A percentile compares a stretch with the other conserved stretches of the same genome.
phyloP scores from a whole-genome alignment of 2,113 vertebrate genomes.

The Hystrix brachyura region DNA sequence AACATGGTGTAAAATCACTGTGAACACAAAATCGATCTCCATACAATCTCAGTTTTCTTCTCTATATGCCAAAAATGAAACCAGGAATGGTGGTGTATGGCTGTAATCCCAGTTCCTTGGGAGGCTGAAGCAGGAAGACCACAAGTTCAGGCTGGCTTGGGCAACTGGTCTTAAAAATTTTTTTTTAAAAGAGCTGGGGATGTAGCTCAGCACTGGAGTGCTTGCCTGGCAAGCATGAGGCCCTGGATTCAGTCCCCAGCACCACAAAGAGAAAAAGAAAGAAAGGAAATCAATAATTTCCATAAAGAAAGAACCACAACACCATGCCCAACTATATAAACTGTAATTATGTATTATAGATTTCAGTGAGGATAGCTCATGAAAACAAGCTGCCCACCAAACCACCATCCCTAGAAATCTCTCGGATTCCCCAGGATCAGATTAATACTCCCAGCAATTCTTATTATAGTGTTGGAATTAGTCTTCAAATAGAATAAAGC shows the following conservation, averaged over 20 bases:
- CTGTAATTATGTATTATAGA: neutral
- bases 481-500: conserved; percentile 8
- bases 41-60: neutral
- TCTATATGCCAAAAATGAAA: neutral
- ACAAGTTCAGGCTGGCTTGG: too few species aligned
- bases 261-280: neutral
- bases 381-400: neutral
- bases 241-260: neutral
- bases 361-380: neutral
- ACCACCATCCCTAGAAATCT: neutral
- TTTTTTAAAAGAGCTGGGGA: neutral
- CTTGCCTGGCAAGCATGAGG: neutral
- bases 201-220: neutral
- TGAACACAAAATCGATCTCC: neutral
- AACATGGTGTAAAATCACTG: neutral
- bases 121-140: neutral
- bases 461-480: neutral
- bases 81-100: neutral
- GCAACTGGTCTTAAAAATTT: neutral
- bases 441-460: neutral
- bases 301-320: neutral
- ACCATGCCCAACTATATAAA: neutral
- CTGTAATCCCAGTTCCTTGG: neutral
- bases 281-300: neutral
- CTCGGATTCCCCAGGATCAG: neutral